Percentiles rank a stretch among this genome's conserved stretches.
Conservation (phyloP, 2,113 vertebrate genomes). For the Platanista minor region DNA sequence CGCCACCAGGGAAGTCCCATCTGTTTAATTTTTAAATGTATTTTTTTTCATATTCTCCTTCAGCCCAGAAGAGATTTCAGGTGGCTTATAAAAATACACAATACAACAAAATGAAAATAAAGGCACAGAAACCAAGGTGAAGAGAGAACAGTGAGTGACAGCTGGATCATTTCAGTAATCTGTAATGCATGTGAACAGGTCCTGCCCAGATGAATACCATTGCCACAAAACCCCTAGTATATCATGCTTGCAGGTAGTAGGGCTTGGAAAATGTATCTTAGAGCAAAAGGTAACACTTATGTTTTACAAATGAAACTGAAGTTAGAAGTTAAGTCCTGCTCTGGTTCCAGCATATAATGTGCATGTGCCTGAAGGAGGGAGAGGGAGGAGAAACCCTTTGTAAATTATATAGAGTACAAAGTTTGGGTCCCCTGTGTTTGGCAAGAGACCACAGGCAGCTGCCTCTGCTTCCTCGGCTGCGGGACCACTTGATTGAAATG, state of each 20-base stretch:
- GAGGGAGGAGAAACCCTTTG: neutral
- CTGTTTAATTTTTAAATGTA: slow-evolving; percentile 5
- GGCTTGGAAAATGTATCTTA: neutral
- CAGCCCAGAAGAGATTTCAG: slow-evolving; percentile 5
- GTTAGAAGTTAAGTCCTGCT: neutral
- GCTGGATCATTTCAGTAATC: neutral
- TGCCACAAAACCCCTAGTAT: neutral
- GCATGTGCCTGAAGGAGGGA: neutral
- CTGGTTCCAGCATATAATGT: neutral
- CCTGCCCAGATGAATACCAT: neutral
- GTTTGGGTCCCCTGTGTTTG: neutral
- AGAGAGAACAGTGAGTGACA: neutral
- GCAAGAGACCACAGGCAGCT: neutral
- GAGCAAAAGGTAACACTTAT: neutral
- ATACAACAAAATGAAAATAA: neutral
- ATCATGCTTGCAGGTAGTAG: neutral
- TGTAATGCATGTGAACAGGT: neutral
- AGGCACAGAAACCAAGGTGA: neutral
- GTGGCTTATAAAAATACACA: neutral
- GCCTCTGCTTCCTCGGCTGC: neutral
- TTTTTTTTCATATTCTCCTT: neutral
- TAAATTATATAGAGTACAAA: neutral
- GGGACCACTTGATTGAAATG: neutral
- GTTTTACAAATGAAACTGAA: neutral
- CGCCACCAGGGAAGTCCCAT: neutral